These are phyloP conservation scores for Battus philenor DNA, from an alignment of 1,140 invertebrate species.

Conservation along the genomic window DNA sequence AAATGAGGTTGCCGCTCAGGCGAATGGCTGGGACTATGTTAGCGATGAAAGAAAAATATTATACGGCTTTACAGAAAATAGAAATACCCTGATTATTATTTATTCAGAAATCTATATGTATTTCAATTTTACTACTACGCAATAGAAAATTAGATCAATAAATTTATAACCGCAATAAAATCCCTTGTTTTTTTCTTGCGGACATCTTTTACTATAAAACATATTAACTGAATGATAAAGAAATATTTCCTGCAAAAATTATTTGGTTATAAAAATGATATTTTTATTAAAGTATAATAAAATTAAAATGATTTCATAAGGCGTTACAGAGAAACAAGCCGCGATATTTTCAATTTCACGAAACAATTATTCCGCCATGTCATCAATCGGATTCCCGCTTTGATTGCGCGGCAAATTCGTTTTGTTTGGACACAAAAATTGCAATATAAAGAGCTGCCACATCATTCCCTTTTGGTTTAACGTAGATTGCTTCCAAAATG, in stretches of 20 bases:
- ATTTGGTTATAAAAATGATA: too few species aligned
- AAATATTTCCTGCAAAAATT: too few species aligned
- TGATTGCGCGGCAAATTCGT: slow-evolving; percentile 75
- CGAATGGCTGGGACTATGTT: slow-evolving; percentile 11
- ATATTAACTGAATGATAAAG: too few species aligned
- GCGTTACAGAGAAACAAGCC: slow-evolving; percentile 27
- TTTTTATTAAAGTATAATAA: not conserved
- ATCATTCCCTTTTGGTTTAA: slow-evolving; percentile 75
- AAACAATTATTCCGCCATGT: slow-evolving; percentile 76
- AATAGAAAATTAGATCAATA: slow-evolving; percentile 6
- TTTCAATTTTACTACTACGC: slow-evolving; percentile 14
- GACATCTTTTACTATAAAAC: too few species aligned
- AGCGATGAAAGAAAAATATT: slow-evolving; percentile 17
- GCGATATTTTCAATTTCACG: slow-evolving; percentile 75
- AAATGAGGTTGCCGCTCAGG: slow-evolving; percentile 14
- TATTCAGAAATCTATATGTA: slow-evolving; percentile 12
- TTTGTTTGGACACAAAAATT: slow-evolving; percentile 76
- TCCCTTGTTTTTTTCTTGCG: too few species aligned
- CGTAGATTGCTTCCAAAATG: slow-evolving; percentile 74
- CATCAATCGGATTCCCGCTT: slow-evolving; percentile 75
- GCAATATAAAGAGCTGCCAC: slow-evolving; percentile 76
- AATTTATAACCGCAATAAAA: slow-evolving; percentile 13
- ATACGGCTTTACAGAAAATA: slow-evolving; percentile 14
- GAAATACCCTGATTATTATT: slow-evolving; percentile 15
- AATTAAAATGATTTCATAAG: slow-evolving; percentile 12